phyloP scores from a whole-genome alignment of 2,888 invertebrate genomes.

The Caenorhabditis angaria region DNA sequence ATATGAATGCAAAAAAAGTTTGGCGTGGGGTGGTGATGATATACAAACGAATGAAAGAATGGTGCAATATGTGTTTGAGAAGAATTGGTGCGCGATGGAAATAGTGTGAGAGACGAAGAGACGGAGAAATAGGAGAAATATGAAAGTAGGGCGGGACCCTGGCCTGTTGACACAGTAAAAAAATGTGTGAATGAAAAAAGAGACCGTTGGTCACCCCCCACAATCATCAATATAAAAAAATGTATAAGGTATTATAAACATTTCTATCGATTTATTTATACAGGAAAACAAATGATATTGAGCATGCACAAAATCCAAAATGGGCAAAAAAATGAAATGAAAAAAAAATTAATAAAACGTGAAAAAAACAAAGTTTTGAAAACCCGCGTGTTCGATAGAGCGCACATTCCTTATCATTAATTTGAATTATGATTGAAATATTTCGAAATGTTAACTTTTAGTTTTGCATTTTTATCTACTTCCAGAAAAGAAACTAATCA shows the following conservation, averaged over 20 bases:
- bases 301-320: not conserved
- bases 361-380: not conserved
- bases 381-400: not conserved
- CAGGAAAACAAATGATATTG: not conserved
- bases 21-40: not conserved
- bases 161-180: not conserved
- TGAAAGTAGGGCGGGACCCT: not conserved
- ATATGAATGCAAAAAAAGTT: not conserved
- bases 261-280: not conserved
- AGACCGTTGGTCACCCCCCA: not conserved
- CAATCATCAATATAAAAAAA: not conserved
- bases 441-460: too few species aligned
- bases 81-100: not conserved
- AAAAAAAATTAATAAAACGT: not conserved
- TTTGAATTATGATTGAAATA: too few species aligned
- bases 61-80: conserved; percentile 3
- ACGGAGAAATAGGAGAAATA: not conserved
- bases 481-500: too few species aligned
- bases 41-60: not conserved
- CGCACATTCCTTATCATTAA: not conserved
- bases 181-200: not conserved
- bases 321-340: not conserved
- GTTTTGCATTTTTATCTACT: not conserved
- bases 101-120: not conserved
- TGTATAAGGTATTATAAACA: not conserved